These are phyloP conservation scores for Melanogrammus aeglefinus DNA, from an alignment of 2,797 vertebrate species.

Conservation along the genomic window DNA sequence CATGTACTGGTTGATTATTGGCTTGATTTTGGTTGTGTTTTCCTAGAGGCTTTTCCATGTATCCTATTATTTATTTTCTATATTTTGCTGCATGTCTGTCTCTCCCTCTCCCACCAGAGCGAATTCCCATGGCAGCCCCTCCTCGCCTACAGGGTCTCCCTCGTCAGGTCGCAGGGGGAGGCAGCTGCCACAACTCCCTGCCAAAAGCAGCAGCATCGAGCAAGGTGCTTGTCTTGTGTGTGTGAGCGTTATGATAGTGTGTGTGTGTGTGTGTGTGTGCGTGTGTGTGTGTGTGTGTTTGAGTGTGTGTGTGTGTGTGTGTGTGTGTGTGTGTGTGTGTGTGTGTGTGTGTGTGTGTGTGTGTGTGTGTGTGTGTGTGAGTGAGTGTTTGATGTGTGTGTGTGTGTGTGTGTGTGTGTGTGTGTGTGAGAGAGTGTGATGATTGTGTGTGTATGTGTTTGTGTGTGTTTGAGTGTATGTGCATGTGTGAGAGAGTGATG, in stretches of 20 bases:
- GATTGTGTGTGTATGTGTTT: slow-evolving; percentile 13
- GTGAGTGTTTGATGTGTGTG: too few relatives aligned
- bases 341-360: too few relatives aligned
- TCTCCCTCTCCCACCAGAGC: slow-evolving; percentile 66
- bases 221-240: slow-evolving; percentile 82
- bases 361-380: too few relatives aligned
- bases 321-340: not conserved
- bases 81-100: slow-evolving; percentile 5
- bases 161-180: slow-evolving; percentile 85
- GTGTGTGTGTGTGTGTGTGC: slow-evolving; percentile 14
- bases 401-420: too few relatives aligned
- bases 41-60: not conserved
- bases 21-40: not conserved
- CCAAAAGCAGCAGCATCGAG: slow-evolving; percentile 91
- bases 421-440: not conserved
- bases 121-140: slow-evolving; percentile 80
- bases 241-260: too few relatives aligned
- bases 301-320: not conserved
- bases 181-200: slow-evolving; percentile 92
- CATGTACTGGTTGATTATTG: not conserved
- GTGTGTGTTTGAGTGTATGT: not conserved
- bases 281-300: slow-evolving; percentile 8
- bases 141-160: slow-evolving; percentile 78
- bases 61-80: not conserved
- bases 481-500: too few relatives aligned